These are phyloP conservation scores for Polyodon spathula DNA, from an alignment of 2,113 vertebrate species.

Conservation along the genomic window DNA sequence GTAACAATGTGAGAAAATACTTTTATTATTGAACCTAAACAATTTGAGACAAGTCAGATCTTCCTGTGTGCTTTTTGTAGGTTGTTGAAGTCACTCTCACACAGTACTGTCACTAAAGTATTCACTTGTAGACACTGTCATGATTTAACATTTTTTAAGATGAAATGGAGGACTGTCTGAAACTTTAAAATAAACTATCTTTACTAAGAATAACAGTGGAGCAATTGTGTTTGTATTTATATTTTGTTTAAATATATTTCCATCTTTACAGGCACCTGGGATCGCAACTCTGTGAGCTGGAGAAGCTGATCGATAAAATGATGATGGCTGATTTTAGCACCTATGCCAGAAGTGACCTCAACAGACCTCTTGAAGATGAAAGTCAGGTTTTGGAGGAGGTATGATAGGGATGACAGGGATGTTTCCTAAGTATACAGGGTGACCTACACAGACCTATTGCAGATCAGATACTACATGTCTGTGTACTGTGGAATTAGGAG, in stretches of 20 bases:
- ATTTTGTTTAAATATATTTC: conserved; percentile 22
- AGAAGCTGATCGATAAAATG: conserved; percentile 98
- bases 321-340: conserved; percentile 96
- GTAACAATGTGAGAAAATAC: too few relatives aligned
- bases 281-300: conserved; percentile 96
- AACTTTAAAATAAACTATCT: conserved; percentile 1
- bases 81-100: too few relatives aligned
- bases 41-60: too few relatives aligned
- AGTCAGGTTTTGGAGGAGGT: conserved; percentile 89
- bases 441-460: neutral
- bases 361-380: conserved; percentile 79
- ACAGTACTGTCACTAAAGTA: too few relatives aligned
- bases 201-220: neutral
- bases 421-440: neutral
- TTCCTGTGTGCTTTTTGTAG: too few relatives aligned
- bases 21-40: too few relatives aligned
- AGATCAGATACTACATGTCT: too few relatives aligned
- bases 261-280: conserved; percentile 78
- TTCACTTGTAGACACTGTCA: too few relatives aligned
- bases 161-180: too few relatives aligned
- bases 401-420: conserved; percentile 22
- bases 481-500: neutral
- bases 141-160: too few relatives aligned
- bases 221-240: conserved; percentile 20
- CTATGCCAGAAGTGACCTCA: conserved; percentile 80